These are phyloP conservation scores for Artemisiospiza belli DNA, from an alignment of 2,113 vertebrate genomes.

Conservation along the genomic window DNA sequence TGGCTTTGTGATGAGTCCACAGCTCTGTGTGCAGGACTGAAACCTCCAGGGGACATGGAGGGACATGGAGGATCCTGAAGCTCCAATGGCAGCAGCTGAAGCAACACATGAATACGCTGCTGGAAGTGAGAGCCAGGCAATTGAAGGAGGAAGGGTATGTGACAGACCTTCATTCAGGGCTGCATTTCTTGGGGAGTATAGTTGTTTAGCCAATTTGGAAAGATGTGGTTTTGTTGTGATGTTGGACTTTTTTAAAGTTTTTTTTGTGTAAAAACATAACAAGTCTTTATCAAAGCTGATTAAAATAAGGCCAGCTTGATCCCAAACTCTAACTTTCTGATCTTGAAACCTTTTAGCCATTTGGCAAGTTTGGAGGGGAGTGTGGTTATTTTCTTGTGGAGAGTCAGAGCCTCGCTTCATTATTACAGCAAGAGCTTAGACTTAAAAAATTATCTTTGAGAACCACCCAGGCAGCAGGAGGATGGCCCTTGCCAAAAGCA, in stretches of 20 bases:
- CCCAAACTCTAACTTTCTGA: background rate
- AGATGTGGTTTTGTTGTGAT: background rate
- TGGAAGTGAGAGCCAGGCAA: background rate
- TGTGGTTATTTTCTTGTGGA: background rate
- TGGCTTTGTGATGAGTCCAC: accelerated
- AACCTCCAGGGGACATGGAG: background rate
- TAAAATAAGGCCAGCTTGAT: background rate
- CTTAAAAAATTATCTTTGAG: background rate
- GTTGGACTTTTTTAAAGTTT: background rate
- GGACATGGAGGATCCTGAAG: background rate
- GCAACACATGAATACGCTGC: background rate
- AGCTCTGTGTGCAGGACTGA: background rate
- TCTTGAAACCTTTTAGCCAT: background rate
- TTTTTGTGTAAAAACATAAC: background rate
- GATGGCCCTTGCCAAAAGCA: background rate
- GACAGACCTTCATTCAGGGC: background rate
- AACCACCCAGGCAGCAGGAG: background rate
- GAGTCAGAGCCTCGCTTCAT: background rate
- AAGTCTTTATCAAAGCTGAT: background rate
- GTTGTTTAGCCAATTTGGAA: background rate
- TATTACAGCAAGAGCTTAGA: background rate
- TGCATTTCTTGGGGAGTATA: background rate
- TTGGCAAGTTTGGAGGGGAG: background rate
- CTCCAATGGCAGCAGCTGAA: background rate
- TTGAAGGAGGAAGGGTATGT: background rate